A percentile compares a stretch with the other conserved stretches of the same genome.
These are phyloP conservation scores for Caenorhabditis sp. DNA, from an alignment of 2,888 invertebrate species.

Conservation along the genomic window DNA sequence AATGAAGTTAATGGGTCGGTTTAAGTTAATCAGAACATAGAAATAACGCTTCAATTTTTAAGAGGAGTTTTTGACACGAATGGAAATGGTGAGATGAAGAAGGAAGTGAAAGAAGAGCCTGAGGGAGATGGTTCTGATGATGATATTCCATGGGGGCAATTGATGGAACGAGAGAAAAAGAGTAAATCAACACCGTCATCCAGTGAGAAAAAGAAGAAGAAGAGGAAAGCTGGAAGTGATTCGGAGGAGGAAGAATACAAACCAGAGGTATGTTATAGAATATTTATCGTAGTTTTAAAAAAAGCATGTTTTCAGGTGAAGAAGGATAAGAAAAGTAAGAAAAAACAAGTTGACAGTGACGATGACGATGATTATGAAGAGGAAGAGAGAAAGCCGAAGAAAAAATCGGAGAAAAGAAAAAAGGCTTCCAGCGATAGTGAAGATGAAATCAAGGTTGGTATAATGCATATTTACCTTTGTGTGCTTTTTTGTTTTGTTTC, in stretches of 20 bases:
- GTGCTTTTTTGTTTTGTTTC: too few relatives aligned
- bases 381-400: conserved; percentile 2
- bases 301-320: background rate
- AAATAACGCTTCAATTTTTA: background rate
- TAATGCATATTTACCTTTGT: background rate
- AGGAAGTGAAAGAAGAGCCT: conserved; percentile 20
- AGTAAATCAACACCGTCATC: conserved; percentile 2
- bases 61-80: conserved; percentile 16
- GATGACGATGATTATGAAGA: background rate
- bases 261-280: conserved; percentile 3
- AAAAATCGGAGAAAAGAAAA: conserved; percentile 37
- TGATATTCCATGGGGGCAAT: conserved; percentile 47
- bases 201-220: conserved; percentile 22
- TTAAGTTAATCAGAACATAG: background rate
- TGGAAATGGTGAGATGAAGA: conserved; percentile 32
- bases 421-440: conserved; percentile 34
- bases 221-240: conserved; percentile 36
- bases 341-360: conserved; percentile 4
- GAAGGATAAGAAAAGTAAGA: conserved; percentile 1
- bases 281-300: too few relatives aligned
- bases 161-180: conserved; percentile 29
- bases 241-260: conserved; percentile 7
- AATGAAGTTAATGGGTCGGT: background rate
- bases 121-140: conserved; percentile 39
- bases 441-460: conserved; percentile 52